Base-by-base conservation (phyloP, 1,140 invertebrate species). In the Drosophila sucinea region DNA sequence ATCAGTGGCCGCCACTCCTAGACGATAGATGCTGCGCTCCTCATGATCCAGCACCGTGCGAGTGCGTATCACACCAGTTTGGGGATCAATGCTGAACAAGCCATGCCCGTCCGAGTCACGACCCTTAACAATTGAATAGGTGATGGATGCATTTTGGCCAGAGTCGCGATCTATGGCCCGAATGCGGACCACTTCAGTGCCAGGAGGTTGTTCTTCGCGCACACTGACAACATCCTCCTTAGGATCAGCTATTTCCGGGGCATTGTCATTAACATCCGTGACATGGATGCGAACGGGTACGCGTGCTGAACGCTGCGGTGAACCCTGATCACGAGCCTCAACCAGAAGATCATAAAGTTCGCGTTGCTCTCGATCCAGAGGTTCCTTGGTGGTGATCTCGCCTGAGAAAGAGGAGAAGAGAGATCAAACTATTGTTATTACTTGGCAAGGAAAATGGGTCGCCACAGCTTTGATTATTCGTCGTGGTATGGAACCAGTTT, bases 191-290 rank as follows among this genome's bases (percentile, higher is more conserved):
- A 98, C 96, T 93, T 98, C 97, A 0, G 96, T 94, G 10, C 96
- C 96, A 7, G 96, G 94, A 32, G 96, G 96, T 77, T 97, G 96
- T 91, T 98, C 97, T 92, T 98, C 97, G 47, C 97, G 94, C 7
- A 98, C 96, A 79, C 96, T 96, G 1, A 98, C 95, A 4, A 97
- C 95, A 90, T 97, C 96, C 91, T 97, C 96, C 84, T 96, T 95
- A 4, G 97, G 97, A 92, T 98, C 96, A 33, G 97, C 94, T 65
- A 98, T 97, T 92, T 96, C 95, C 8, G 97, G 97, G 6, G 95
- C 94, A 93, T 98, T 98, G 92, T 99, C 98, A 92, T 99, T 99
- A 3, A 97, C 95, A 91, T 98, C 98, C 11, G 94, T 94, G 2
- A 97, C 95, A 67, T 94, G 93, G 0, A 99, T 94, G 75, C 95